Conservation (phyloP, 2,888 invertebrate genomes). For the Cantharis rufa region DNA sequence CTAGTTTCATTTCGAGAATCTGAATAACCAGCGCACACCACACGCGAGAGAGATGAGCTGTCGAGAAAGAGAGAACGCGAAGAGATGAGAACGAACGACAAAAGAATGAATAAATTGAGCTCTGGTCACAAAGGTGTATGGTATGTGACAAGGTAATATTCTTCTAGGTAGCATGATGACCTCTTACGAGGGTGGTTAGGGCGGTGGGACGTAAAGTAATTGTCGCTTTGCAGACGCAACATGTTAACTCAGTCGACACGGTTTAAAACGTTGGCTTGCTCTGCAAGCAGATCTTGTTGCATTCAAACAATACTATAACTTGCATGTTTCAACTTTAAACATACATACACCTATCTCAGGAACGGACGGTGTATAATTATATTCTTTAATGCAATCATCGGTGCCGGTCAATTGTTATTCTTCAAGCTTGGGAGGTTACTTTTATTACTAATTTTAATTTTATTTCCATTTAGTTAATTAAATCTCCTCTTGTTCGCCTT, state of each 20-base stretch:
- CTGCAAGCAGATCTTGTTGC: constrained; percentile 29
- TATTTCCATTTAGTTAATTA: background rate
- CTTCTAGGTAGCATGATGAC: constrained; percentile 22
- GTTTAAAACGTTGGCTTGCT: constrained; percentile 33
- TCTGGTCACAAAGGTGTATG: background rate
- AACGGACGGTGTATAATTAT: constrained; percentile 11
- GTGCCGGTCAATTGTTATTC: constrained; percentile 13
- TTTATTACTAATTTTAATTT: constrained; percentile 5
- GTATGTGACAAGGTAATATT: constrained; percentile 3
- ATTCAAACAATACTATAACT: background rate
- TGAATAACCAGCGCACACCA: background rate
- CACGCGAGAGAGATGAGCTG: background rate
- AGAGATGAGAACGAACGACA: background rate
- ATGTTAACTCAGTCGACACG: constrained; percentile 35
- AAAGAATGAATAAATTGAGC: background rate
- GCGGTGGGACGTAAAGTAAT: constrained; percentile 21
- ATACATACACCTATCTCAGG: constrained; percentile 10
- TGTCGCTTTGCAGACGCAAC: constrained; percentile 34
- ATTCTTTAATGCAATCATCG: constrained; percentile 18
- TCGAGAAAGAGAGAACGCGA: background rate
- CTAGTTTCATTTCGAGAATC: background rate
- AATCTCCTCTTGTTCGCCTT: constrained; percentile 2
- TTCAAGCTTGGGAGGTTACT: constrained; percentile 5
- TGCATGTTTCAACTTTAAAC: background rate
- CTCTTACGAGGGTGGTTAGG: constrained; percentile 18